phyloP scores from a whole-genome alignment of 2,797 vertebrate genomes.

The Tinamus major region DNA sequence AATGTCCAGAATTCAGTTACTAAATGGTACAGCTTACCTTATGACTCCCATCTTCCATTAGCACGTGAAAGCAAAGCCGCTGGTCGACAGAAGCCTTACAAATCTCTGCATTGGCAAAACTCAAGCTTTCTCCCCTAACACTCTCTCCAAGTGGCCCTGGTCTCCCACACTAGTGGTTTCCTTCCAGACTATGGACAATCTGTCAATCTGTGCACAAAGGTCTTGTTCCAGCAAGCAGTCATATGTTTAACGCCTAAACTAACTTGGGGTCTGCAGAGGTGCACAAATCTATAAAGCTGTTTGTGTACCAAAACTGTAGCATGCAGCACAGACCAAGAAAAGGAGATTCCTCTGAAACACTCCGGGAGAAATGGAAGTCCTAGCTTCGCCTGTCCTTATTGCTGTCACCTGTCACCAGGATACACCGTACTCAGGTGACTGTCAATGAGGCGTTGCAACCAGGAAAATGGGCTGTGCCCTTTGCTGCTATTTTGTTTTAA shows the following conservation, averaged over 20 bases:
- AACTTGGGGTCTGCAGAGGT: background rate
- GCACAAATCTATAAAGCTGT: background rate
- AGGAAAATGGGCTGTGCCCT: background rate
- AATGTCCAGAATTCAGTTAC: background rate
- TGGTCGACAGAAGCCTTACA: background rate
- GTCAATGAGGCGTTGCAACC: background rate
- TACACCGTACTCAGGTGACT: background rate
- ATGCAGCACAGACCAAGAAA: background rate
- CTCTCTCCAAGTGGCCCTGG: fast-evolving
- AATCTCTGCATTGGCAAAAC: background rate
- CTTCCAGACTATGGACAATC: background rate
- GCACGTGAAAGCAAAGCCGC: background rate
- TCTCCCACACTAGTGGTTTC: background rate
- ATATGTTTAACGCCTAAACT: background rate
- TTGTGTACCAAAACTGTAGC: background rate
- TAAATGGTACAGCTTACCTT: background rate
- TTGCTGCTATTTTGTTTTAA: background rate
- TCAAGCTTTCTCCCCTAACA: background rate
- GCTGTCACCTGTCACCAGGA: background rate
- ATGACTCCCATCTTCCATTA: background rate
- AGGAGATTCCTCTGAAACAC: background rate
- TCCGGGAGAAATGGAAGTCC: background rate
- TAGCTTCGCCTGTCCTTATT: background rate
- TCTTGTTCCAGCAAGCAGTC: background rate
- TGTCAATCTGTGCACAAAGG: background rate